These are phyloP conservation scores for Paragorgia papillata DNA, from an alignment of 92 coral and sea anemone genomes.

Conservation along the genomic window DNA sequence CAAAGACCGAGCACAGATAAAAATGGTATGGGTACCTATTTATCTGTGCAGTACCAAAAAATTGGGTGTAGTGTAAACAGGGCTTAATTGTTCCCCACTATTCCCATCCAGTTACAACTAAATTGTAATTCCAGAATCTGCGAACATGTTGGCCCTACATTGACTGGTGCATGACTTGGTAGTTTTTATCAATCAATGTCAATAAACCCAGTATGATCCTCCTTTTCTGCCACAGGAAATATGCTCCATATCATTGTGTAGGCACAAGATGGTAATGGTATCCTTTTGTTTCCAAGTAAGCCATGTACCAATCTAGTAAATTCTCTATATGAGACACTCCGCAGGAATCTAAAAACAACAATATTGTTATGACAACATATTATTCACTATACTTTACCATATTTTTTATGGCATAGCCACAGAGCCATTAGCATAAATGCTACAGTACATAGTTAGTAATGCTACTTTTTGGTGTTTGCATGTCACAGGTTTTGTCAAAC, in stretches of 20 bases:
- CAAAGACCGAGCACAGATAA: no score
- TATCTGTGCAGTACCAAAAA: not conserved
- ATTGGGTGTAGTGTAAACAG: not conserved
- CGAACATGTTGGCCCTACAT: not conserved
- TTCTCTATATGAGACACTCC: constrained; percentile 57
- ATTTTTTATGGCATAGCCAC: no score
- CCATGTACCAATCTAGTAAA: constrained; percentile 62
- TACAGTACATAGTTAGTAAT: no score
- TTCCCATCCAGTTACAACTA: no score
- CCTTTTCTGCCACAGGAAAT: constrained; percentile 36
- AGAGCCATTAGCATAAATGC: no score
- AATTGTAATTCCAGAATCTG: no score
- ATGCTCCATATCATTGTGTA: constrained; percentile 46
- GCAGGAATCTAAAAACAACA: constrained; percentile 14
- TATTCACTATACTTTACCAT: no score
- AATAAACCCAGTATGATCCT: not conserved
- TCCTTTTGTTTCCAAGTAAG: constrained; percentile 44
- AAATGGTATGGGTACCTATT: not conserved
- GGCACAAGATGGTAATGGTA: constrained; percentile 57
- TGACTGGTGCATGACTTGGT: not conserved
- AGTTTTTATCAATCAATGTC: not conserved
- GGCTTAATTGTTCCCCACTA: no score
- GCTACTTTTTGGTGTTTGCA: no score
- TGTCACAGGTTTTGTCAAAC: no score
- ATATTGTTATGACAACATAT: not conserved